Conservation (phyloP, 2,113 vertebrate genomes). For the Chunga burmeisteri region DNA sequence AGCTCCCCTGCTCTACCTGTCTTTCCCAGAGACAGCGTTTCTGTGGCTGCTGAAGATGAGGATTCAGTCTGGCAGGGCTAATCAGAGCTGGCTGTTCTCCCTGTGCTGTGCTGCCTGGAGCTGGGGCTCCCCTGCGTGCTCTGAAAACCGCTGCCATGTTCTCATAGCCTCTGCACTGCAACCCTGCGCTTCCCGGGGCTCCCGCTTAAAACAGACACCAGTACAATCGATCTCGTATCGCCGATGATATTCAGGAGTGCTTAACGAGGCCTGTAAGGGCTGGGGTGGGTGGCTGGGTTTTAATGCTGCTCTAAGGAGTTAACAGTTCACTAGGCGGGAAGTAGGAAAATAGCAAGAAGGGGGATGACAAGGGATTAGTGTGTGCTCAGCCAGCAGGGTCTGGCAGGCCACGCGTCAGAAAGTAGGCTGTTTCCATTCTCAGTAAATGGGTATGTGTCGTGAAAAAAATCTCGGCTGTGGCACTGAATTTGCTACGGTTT, state of each 20-base stretch:
- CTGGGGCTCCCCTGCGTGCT: background rate
- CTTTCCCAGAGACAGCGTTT: background rate
- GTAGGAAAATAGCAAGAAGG: background rate
- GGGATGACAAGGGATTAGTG: constrained; percentile 23
- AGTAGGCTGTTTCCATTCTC: background rate
- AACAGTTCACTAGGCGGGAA: background rate
- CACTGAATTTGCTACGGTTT: background rate
- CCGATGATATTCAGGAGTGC: background rate
- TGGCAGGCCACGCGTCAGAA: background rate
- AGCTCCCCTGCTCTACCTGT: background rate
- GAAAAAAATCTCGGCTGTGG: background rate
- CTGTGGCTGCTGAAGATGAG: background rate
- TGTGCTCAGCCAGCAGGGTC: background rate
- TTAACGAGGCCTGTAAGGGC: background rate
- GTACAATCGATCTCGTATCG: fast-evolving
- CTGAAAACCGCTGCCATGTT: background rate
- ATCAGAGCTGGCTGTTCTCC: background rate
- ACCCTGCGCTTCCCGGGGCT: background rate
- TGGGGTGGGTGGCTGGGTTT: background rate
- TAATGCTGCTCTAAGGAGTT: background rate
- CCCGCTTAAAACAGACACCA: background rate
- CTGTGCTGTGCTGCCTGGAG: background rate
- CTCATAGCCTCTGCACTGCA: background rate
- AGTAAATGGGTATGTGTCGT: background rate
- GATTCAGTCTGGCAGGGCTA: background rate